Evolutionary conservation across 1,140 invertebrate species (phyloP).

Genomic region (Hycleus phaleratus): DNA sequence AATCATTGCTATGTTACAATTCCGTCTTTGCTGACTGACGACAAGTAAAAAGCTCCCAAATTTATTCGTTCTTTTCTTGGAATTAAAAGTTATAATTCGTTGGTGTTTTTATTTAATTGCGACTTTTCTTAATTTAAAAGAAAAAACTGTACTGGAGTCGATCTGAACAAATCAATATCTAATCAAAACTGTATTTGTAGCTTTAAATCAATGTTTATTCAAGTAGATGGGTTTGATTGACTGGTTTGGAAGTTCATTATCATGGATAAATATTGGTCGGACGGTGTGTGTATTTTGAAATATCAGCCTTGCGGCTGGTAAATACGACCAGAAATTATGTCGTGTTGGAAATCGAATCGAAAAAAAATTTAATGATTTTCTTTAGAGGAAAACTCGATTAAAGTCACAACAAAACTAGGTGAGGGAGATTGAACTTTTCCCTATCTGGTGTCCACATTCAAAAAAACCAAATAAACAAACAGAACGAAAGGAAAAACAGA

Average conservation of each 20-base stretch:
- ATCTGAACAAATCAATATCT: slow-evolving; percentile 18
- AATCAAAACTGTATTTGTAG: slow-evolving; percentile 19
- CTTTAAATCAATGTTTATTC: slow-evolving; percentile 21
- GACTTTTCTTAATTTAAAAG: slow-evolving; percentile 14
- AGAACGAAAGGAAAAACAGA: no score
- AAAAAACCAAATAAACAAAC: no score
- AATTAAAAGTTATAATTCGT: slow-evolving; percentile 20
- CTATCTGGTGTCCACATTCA: no score
- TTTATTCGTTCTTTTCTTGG: slow-evolving; percentile 4
- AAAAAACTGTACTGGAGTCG: neutral
- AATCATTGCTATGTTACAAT: neutral
- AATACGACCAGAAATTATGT: no score
- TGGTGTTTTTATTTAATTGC: slow-evolving; percentile 11
- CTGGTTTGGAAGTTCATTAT: slow-evolving; percentile 16
- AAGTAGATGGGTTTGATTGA: slow-evolving; percentile 19
- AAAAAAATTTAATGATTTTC: no score
- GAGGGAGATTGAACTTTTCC: no score
- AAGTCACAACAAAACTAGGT: no score
- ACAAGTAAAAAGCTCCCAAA: slow-evolving; percentile 3
- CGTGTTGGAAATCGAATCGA: no score
- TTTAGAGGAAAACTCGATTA: no score
- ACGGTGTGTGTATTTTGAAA: neutral
- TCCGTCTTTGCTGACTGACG: neutral
- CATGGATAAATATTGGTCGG: slow-evolving; percentile 19
- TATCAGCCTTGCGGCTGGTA: neutral